Base-by-base conservation (phyloP, 2,888 invertebrate genomes). In the Atethmia centrago region DNA sequence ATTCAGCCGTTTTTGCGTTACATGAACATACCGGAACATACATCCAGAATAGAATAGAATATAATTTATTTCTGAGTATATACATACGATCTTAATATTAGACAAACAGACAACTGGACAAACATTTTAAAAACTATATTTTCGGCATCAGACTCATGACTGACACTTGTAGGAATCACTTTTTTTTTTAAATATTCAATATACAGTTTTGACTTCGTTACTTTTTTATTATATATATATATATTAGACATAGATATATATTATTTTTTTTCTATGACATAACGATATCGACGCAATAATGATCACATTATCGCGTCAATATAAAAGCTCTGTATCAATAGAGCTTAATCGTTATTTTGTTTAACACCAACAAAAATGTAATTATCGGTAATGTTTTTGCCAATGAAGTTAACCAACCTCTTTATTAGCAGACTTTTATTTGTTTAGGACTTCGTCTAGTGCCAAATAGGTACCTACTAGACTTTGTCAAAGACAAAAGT, bases 401-500 rank as follows among this genome's bases (percentile, higher is more conserved):
- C 28, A 63, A 53, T 31, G 45, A 77, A 62, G 59, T 74, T 51
- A 69, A 68, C 56, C 63, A 59, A 77, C 63, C 56, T 65, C 61
- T 76, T 74, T 73, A 55, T 71, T 74, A 42, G 49, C 10, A 14
- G 49, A 55, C 49, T 63, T 74, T 59, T 77, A 65, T 82, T 77
- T 79, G 51, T 77, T 53, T 25, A 69, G 45, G 45, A n/a, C 56
- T 59, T 66, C n/a, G 49, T 28, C 45, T 70, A 71, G 56, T 72
- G 66, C 65, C 72, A 68, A 75, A 75, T 53, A 64, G 31, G 16
- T 36, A 36, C 3, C 36, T 36, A 69, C 65, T 69, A 67, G 66
- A 63, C 61, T 72, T 65, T 49, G 59, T 61, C 68, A 55, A 75
- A 85, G 76, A 77, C 65, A 80, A 77, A 87, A 74, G 64, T 78